Percentiles rank a stretch among this genome's conserved stretches.
phyloP scores from a whole-genome alignment of 2,113 vertebrate species.

The Balaeniceps rex region DNA sequence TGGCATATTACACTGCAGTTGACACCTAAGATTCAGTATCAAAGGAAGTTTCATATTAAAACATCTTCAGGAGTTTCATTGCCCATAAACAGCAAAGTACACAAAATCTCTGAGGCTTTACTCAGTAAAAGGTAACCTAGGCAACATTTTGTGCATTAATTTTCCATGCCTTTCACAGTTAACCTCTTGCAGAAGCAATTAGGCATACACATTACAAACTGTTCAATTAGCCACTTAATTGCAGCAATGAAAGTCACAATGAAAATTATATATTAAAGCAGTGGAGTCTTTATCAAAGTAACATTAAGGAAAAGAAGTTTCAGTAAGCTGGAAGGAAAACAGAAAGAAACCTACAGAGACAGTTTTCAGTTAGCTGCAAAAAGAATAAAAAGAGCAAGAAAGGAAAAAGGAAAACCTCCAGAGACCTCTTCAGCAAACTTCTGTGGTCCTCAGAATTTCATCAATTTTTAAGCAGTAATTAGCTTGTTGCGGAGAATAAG shows the following conservation, averaged over 20 bases:
- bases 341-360: neutral
- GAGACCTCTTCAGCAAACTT: neutral
- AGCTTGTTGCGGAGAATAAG: neutral
- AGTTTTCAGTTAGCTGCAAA: neutral
- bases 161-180: slow-evolving; percentile 5
- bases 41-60: neutral
- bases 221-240: slow-evolving; percentile 53
- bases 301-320: neutral
- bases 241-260: slow-evolving; percentile 42
- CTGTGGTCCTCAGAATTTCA: neutral
- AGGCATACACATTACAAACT: slow-evolving; percentile 24
- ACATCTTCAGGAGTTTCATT: neutral
- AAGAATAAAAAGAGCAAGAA: neutral
- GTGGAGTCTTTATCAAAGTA: neutral
- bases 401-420: neutral
- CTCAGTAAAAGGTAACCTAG: neutral
- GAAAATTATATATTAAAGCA: slow-evolving; percentile 38
- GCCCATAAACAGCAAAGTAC: neutral
- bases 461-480: neutral
- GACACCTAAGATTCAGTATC: neutral
- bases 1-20: neutral
- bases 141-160: neutral
- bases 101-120: slow-evolving; percentile 3
- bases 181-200: slow-evolving; percentile 40
- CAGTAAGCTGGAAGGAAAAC: neutral